These are phyloP conservation scores for Brienomyrus longianalis DNA, from an alignment of 2,113 vertebrate species.

Conservation along the genomic window DNA sequence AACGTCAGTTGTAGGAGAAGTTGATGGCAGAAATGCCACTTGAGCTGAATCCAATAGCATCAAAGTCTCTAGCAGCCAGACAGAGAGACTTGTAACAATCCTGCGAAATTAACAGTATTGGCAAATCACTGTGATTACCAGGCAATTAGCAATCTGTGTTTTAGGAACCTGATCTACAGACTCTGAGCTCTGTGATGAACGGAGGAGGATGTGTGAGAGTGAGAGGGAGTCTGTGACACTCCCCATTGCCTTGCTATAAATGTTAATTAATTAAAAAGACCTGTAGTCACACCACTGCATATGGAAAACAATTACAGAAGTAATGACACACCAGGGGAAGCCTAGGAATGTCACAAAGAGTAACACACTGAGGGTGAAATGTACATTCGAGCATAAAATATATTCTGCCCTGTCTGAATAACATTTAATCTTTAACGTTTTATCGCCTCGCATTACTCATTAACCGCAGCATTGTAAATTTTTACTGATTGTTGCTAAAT, in stretches of 20 bases:
- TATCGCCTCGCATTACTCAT: neutral
- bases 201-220: neutral
- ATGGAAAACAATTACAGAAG: neutral
- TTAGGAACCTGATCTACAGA: slow-evolving; percentile 39
- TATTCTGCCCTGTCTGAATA: neutral
- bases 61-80: slow-evolving; percentile 27
- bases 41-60: slow-evolving; percentile 45
- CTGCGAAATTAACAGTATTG: slow-evolving; percentile 37
- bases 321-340: neutral
- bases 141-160: slow-evolving; percentile 36
- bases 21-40: slow-evolving; percentile 24
- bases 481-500: neutral
- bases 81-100: slow-evolving; percentile 34
- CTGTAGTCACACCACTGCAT: neutral
- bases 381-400: neutral
- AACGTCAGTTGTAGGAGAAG: slow-evolving; percentile 10
- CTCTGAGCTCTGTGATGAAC: slow-evolving; percentile 18
- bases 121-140: slow-evolving; percentile 38
- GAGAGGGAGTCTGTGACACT: neutral
- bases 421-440: neutral
- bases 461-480: neutral
- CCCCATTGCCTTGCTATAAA: neutral
- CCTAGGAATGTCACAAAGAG: neutral
- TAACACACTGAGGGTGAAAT: neutral
- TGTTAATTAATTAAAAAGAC: neutral